Evolutionary conservation across 2,888 invertebrate genomes (phyloP), one percentile per base, ranked within the genome.

Genomic region (Andrena hattorfiana): DNA sequence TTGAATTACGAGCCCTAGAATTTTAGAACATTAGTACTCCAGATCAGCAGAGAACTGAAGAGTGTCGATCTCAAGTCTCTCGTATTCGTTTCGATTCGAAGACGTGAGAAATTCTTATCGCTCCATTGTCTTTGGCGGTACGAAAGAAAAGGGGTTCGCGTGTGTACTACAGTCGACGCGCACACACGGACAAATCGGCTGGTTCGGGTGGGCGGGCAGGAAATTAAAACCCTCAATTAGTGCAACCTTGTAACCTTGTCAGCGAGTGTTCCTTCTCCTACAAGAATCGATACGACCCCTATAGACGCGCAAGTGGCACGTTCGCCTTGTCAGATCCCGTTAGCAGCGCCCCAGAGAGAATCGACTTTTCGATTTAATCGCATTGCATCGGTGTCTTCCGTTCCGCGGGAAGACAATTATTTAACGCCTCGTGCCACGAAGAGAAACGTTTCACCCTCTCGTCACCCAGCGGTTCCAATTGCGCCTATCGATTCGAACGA

Each of bases 141-240:
- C 13, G 26, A 49, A 51, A 26, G 48, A 59, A 63, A 76, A 56
- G 68, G 62, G 3, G 63, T 26, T 77, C 68, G 76, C 78, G 80
- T 83, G 74, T 74, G 60, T 79, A 16, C 3, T n/a, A n/a, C 70
- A 26, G 2, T 23, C 23, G 10, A 76, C 71, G 81, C 78, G 73
- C 60, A n/a, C 63, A 66, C 35, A 63, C 59, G 77, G 83, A 85
- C 77, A 82, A 87, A 88, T 83, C 81, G 86, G 77, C 28, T 49
- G 80, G 78, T 76, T 69, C 23, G 54, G 71, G 72, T 72, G 84
- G 85, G 81, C 66, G 77, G 79, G 75, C 89, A 87, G 89, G 86
- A 90, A 90, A 90, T 90, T 90, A 90, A 90, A 89, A 90, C 74
- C 83, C 75, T 84, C 85, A 86, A 89, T 90, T 90, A 90, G 86